These are phyloP conservation scores for Chelonoidis abingdonii DNA, from an alignment of 2,113 vertebrate species.

Conservation along the genomic window DNA sequence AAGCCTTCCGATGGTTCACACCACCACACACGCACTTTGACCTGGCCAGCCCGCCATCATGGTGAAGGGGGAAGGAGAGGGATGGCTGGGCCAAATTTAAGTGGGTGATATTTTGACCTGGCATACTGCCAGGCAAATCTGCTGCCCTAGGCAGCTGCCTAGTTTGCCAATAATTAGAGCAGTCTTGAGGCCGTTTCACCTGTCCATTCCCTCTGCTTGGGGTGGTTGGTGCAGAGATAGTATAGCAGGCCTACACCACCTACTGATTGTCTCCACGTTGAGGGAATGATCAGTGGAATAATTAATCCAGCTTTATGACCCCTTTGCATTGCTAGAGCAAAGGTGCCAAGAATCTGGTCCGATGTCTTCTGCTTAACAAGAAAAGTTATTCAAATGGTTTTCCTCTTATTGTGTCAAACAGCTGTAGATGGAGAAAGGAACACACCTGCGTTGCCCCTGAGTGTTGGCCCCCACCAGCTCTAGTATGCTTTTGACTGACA, in stretches of 20 bases:
- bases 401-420: not conserved
- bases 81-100: not conserved
- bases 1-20: not conserved
- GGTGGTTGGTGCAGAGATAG: not conserved
- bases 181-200: not conserved
- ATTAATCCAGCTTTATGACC: not conserved
- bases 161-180: not conserved
- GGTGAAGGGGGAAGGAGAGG: not conserved
- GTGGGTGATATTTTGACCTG: not conserved
- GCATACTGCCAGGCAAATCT: not conserved
- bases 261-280: not conserved
- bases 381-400: not conserved
- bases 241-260: not conserved
- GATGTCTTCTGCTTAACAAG: slow-evolving; percentile 64
- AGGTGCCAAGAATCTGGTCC: not conserved
- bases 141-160: not conserved
- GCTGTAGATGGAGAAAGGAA: slow-evolving; percentile 17
- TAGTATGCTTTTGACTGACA: not conserved
- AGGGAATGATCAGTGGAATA: rapidly evolving
- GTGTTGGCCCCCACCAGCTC: not conserved
- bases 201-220: not conserved
- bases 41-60: not conserved
- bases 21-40: not conserved
- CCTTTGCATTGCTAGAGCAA: not conserved
- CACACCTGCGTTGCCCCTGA: slow-evolving; percentile 14